phyloP scores from a whole-genome alignment of 1,140 invertebrate genomes.

The Neodiprion virginianus region DNA sequence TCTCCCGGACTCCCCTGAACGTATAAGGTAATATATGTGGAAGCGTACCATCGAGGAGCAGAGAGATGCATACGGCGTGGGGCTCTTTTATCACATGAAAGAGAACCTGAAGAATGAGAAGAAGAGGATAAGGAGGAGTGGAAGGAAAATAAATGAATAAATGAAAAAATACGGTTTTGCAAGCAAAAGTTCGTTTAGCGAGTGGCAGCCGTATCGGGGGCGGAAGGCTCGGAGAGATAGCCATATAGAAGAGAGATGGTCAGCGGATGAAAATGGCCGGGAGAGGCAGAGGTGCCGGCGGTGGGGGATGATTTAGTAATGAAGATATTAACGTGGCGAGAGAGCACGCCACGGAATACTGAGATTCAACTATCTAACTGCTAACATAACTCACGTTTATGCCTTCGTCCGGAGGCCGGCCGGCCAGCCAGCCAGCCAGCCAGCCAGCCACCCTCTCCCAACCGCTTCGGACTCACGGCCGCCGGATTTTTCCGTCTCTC shows the following conservation, averaged over 20 bases:
- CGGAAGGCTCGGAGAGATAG: slow-evolving; percentile 18
- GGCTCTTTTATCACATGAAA: too few relatives aligned
- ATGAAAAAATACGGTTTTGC: background rate
- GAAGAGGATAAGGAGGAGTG: background rate
- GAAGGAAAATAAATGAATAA: slow-evolving; percentile 15
- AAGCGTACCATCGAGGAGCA: too few relatives aligned
- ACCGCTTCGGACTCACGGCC: slow-evolving; percentile 13
- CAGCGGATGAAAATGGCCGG: slow-evolving; percentile 36
- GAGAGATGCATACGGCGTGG: too few relatives aligned
- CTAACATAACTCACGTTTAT: slow-evolving; percentile 60
- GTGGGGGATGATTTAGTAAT: slow-evolving; percentile 59
- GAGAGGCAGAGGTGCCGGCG: background rate
- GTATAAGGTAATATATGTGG: too few relatives aligned
- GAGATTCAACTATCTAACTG: slow-evolving; percentile 62
- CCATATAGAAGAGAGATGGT: slow-evolving; percentile 37
- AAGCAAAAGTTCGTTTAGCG: background rate
- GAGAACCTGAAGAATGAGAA: too few relatives aligned
- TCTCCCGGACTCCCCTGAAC: too few relatives aligned
- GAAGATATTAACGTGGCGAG: slow-evolving; percentile 60
- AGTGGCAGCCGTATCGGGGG: slow-evolving; percentile 12
- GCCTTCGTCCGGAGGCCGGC: slow-evolving; percentile 32
- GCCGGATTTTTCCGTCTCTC: too few relatives aligned
- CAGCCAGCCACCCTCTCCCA: slow-evolving; percentile 25
- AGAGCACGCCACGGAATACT: slow-evolving; percentile 57
- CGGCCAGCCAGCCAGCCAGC: too few relatives aligned